Percentiles rank a stretch among this genome's conserved stretches.
Conservation (phyloP, 1,140 invertebrate genomes). For the Magallana gigas region DNA sequence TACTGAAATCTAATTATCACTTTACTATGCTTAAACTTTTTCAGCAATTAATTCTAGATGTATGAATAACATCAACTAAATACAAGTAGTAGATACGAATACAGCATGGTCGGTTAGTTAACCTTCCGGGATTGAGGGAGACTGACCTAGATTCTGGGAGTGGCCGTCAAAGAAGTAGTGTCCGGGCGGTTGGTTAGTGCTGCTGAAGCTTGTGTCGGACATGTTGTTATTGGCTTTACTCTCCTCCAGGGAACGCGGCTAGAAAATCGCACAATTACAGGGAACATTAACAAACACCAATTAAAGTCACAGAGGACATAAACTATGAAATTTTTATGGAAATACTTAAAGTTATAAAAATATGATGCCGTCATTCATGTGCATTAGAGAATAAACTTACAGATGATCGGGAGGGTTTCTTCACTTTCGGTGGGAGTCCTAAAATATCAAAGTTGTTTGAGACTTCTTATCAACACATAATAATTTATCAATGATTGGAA, state of each 20-base stretch:
- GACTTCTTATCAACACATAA: too few relatives aligned
- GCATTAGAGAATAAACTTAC: background rate
- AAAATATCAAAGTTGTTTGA: background rate
- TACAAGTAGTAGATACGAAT: too few relatives aligned
- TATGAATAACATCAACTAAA: too few relatives aligned
- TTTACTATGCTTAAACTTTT: too few relatives aligned
- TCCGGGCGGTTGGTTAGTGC: constrained; percentile 59
- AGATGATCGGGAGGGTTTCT: constrained; percentile 38
- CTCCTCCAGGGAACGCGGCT: constrained; percentile 18
- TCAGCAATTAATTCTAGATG: too few relatives aligned
- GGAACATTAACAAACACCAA: background rate
- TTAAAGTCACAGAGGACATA: too few relatives aligned
- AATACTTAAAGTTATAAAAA: too few relatives aligned
- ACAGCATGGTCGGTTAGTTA: too few relatives aligned
- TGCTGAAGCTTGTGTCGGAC: constrained; percentile 55
- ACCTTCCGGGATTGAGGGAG: too few relatives aligned
- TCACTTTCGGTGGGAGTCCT: constrained; percentile 48
- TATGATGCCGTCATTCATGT: background rate
- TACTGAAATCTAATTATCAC: too few relatives aligned
- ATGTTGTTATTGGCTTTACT: background rate
- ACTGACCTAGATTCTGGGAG: constrained; percentile 20
- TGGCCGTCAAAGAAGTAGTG: constrained; percentile 66
- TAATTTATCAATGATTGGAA: background rate
- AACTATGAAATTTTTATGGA: too few relatives aligned
- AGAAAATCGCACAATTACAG: background rate